Evolutionary conservation across 2,113 vertebrate species (phyloP).

Genomic region (Chloropsis cyanopogon): DNA sequence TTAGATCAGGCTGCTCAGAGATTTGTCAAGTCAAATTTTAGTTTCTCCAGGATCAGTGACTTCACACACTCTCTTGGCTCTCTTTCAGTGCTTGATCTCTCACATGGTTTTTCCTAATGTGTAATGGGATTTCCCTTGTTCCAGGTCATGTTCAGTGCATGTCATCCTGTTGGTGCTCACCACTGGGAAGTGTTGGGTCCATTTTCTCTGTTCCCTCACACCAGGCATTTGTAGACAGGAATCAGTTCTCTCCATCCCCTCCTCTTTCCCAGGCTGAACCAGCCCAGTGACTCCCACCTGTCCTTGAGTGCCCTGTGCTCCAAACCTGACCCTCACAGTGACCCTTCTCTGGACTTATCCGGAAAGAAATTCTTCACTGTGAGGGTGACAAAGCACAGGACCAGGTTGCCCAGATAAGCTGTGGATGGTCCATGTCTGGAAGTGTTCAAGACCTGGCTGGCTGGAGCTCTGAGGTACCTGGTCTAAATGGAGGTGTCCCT

Average conservation of each 20-base stretch:
- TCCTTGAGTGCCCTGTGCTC: not conserved
- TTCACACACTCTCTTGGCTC: not conserved
- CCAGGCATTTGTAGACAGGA: not conserved
- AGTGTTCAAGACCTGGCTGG: not conserved
- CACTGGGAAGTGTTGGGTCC: not conserved
- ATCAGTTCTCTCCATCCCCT: not conserved
- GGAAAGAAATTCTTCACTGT: not conserved
- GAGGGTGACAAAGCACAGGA: not conserved
- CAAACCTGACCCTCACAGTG: not conserved
- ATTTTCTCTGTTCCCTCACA: not conserved
- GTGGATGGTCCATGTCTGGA: not conserved
- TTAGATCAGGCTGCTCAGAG: not conserved
- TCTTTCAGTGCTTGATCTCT: not conserved
- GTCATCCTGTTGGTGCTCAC: not conserved
- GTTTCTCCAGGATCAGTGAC: not conserved
- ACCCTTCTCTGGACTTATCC: not conserved
- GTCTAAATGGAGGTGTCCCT: not conserved
- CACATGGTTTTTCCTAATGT: not conserved
- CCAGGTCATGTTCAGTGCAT: not conserved
- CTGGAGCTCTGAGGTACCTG: not conserved
- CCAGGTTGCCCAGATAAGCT: not conserved
- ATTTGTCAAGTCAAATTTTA: not conserved
- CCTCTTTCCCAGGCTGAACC: not conserved
- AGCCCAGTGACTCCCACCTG: not conserved
- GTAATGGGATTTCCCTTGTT: not conserved